Evolutionary conservation across 2,888 invertebrate species (phyloP), one percentile per base, ranked within the genome.

Genomic region (Apamea epomidion): DNA sequence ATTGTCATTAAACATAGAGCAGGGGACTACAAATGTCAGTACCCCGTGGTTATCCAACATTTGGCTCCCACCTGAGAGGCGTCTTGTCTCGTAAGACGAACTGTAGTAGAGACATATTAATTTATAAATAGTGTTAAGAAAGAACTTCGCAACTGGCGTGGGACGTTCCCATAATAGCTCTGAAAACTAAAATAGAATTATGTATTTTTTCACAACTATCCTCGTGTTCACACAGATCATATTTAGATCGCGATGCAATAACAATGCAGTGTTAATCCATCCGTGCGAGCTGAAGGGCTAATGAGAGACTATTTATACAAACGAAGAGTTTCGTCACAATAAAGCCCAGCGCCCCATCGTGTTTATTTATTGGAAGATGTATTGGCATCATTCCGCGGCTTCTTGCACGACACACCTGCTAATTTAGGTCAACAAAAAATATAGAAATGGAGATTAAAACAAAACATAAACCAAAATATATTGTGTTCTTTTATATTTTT

Each of bases 341-440:
- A 92, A 92, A 91, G 92, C 90, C 90, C 91, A 91, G 91, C 91
- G 89, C 89, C 89, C 88, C 88, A 89, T 89, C 89, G 81, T 84
- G 79, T 87, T 89, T 89, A 90, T 93, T 92, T 93, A 93, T 94
- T 93, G 90, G 88, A 87, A 88, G 86, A 89, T 88, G 90, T 92
- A 94, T 93, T 94, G 92, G 93, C 93, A 92, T 91, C 92, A 90
- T 92, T 94, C 91, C 90, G 82, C 89, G 84, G 83, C 89, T 91
- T 91, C 90, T 90, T 86, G 90, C 87, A 89, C 85, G 86, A 89
- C 90, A 92, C 89, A 86, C 85, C 90, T 86, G 90, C 85, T 91
- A 83, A 92, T 92, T 88, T 91, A 83, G 88, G 91, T 89, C 91
- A 90, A 87, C 89, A 87, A 90, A 80, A 76, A 89, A 80, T 71